A percentile compares a stretch with the other conserved stretches of the same genome.
Evolutionary conservation across 2,888 invertebrate genomes (phyloP).

Genomic region (Campoplex nolae): DNA sequence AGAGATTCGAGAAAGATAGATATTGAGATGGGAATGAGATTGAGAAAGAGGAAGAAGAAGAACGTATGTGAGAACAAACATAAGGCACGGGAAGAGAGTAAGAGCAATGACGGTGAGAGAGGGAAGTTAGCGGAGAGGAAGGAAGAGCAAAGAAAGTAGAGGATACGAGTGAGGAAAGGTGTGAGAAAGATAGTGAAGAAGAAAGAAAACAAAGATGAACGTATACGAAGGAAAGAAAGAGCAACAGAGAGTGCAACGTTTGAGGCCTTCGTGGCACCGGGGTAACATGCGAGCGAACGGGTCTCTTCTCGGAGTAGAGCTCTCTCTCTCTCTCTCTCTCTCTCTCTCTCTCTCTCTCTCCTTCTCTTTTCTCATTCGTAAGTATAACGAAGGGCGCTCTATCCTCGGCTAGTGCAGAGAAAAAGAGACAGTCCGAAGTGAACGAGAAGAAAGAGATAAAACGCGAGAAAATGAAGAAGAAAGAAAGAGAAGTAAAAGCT

Average conservation of each 20-base stretch:
- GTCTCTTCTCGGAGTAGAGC: conserved; percentile 32
- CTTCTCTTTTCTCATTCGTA: background rate
- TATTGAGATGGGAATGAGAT: background rate
- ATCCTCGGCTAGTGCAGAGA: conserved; percentile 66
- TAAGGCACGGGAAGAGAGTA: background rate
- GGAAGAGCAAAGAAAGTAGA: conserved; percentile 9
- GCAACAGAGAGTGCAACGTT: conserved; percentile 84
- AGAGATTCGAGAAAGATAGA: conserved; percentile 25
- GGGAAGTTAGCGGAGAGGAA: background rate
- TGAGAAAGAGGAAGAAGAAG: conserved; percentile 31
- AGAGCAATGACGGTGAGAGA: background rate
- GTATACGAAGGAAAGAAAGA: conserved; percentile 68
- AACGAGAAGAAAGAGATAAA: conserved; percentile 1
- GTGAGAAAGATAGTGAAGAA: conserved; percentile 67
- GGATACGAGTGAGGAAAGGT: conserved; percentile 11
- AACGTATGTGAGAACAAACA: conserved; percentile 26
- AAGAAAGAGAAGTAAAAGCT: background rate
- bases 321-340: conserved; percentile 23
- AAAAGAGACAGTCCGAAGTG: conserved; percentile 59
- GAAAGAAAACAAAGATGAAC: conserved; percentile 71
- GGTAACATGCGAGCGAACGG: conserved; percentile 78
- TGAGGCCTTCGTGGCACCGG: conserved; percentile 82
- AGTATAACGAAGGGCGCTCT: conserved; percentile 75
- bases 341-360: background rate
- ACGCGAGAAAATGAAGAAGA: conserved; percentile 39